phyloP scores from a whole-genome alignment of 1,140 invertebrate genomes.

The Hylaeus volcanicus region DNA sequence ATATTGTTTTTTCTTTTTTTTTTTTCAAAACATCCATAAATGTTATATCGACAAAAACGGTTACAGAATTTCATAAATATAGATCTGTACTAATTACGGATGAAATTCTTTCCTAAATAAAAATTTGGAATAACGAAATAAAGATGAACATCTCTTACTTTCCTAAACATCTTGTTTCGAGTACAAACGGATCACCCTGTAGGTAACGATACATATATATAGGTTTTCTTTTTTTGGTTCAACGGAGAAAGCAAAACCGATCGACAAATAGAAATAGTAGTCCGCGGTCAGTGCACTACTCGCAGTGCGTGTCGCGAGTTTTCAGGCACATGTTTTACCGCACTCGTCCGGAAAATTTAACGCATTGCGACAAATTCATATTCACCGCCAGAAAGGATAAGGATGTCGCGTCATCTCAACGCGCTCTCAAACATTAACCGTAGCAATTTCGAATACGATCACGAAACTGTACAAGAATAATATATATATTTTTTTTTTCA shows the following conservation, averaged over 20 bases:
- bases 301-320: constrained; percentile 26
- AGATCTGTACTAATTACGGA: too few relatives aligned
- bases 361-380: constrained; percentile 47
- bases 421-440: background rate
- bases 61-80: too few relatives aligned
- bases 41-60: too few relatives aligned
- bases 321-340: constrained; percentile 41
- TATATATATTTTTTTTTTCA: too few relatives aligned
- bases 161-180: too few relatives aligned
- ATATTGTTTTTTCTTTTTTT: too few relatives aligned
- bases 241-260: constrained; percentile 40
- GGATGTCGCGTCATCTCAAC: background rate
- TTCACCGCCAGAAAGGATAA: background rate
- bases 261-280: constrained; percentile 46
- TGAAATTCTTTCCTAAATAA: too few relatives aligned
- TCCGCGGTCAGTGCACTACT: constrained; percentile 47
- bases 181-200: background rate
- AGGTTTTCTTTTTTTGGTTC: background rate
- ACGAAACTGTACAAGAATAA: too few relatives aligned
- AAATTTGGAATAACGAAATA: too few relatives aligned
- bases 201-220: background rate
- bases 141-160: too few relatives aligned
- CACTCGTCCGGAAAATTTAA: constrained; percentile 37
- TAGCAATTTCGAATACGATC: background rate
- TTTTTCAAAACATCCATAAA: too few relatives aligned